Evolutionary conservation across 2,888 invertebrate species (phyloP).

Genomic region (Microchrysa polita): DNA sequence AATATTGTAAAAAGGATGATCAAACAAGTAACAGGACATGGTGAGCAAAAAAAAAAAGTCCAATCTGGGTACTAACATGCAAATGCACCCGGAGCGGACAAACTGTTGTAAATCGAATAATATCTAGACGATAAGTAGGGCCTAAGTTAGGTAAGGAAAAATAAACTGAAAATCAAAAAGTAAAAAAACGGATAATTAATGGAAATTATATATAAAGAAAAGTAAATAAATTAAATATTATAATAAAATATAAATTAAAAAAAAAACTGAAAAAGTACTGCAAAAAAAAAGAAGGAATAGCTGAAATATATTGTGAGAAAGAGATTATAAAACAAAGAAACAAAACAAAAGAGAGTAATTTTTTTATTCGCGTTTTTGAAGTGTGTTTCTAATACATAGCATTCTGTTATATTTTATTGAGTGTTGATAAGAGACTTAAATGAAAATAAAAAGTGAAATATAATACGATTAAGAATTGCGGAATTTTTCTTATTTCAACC

Average conservation of each 20-base stretch:
- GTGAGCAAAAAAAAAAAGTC: slow-evolving; percentile 24
- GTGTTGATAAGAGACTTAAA: slow-evolving; percentile 45
- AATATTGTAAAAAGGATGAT: too few species aligned
- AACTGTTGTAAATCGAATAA: slow-evolving; percentile 31
- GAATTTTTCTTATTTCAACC: too few species aligned
- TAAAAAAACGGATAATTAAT: slow-evolving; percentile 29
- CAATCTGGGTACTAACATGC: background rate
- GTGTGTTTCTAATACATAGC: slow-evolving; percentile 50
- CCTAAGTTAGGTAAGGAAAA: slow-evolving; percentile 31
- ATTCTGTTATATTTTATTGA: slow-evolving; percentile 48
- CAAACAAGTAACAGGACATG: slow-evolving; percentile 17
- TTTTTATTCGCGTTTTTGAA: slow-evolving; percentile 50
- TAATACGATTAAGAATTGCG: too few species aligned
- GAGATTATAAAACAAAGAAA: slow-evolving; percentile 11
- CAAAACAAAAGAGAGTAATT: slow-evolving; percentile 41
- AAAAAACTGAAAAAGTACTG: slow-evolving; percentile 15
- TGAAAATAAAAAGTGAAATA: background rate
- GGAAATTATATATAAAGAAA: slow-evolving; percentile 37
- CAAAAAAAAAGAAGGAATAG: slow-evolving; percentile 27
- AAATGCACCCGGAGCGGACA: background rate
- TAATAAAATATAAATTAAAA: slow-evolving; percentile 20
- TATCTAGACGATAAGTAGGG: slow-evolving; percentile 35
- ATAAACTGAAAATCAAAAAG: slow-evolving; percentile 22
- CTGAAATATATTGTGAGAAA: slow-evolving; percentile 25
- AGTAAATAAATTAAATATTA: slow-evolving; percentile 30